phyloP scores from a whole-genome alignment of 1,140 invertebrate genomes.

The Protaetia brevitarsis region DNA sequence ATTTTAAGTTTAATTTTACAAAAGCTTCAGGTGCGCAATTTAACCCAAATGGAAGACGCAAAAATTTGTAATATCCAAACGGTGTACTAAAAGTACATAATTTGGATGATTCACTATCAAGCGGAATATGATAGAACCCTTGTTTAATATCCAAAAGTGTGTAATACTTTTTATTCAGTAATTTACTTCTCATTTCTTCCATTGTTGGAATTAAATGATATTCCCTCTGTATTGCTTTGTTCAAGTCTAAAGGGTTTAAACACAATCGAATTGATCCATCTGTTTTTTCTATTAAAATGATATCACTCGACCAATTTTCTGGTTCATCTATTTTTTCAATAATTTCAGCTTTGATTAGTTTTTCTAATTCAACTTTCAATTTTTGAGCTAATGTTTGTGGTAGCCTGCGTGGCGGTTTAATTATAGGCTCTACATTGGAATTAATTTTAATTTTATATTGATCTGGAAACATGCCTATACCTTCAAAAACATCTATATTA shows the following conservation, averaged over 20 bases:
- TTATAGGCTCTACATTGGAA: too few species aligned
- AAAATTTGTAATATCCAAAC: constrained; percentile 19
- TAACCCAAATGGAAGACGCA: constrained; percentile 29
- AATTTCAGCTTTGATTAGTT: not conserved
- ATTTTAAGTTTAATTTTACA: constrained; percentile 14
- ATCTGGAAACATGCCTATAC: not conserved
- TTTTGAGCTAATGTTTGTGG: not conserved
- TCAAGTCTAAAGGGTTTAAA: not conserved
- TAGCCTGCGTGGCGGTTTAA: not conserved
- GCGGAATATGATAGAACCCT: constrained; percentile 16
- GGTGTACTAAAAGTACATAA: constrained; percentile 5
- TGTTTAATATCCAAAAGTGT: constrained; percentile 32
- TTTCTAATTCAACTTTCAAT: constrained; percentile 1
- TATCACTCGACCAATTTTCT: not conserved
- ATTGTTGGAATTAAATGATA: not conserved
- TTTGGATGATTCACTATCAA: not conserved
- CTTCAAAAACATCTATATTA: not conserved
- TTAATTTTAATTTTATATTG: not conserved
- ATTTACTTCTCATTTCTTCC: not conserved
- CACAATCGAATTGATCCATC: not conserved
- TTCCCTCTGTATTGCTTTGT: not conserved
- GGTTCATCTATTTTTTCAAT: too few species aligned
- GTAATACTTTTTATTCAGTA: constrained; percentile 28
- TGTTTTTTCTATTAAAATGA: not conserved
- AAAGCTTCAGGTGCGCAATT: constrained; percentile 22